Evolutionary conservation across 2,797 vertebrate species (phyloP), one percentile per base, ranked within the genome.

Genomic region (Anguilla anguilla): DNA sequence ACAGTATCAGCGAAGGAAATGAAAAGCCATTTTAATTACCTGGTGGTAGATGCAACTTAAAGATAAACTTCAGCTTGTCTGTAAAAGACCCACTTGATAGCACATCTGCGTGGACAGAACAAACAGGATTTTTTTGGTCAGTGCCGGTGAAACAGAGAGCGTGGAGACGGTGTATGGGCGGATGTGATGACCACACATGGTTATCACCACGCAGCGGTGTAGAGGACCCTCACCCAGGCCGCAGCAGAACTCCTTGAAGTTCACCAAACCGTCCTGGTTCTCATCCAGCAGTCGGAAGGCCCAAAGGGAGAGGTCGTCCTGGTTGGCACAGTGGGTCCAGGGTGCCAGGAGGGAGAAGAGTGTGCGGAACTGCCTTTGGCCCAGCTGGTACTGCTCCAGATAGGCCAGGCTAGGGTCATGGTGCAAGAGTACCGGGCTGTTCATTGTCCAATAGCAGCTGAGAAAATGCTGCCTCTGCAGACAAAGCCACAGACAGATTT

Each of bases 321-420:
- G 96, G 92, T 95, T 95, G 53, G 93, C 92, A 92, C 97, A 97
- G 91, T 96, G 94, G 2, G 96, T 93, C 98, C 98, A 99, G 17
- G 98, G 98, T 92, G 98, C 98, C 93, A 99, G 89, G 79, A 99
- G 96, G 5, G 96, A 96, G 92, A 96, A 97, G 19, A 99, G 96
- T 4, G 93, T 61, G 86, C 97, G 96, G 95, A 99, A 99, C 89
- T 99, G 97, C 1, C 97, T 96, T 92, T 97, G 97, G 84, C 97
- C 97, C 64, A 99, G 94, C 92, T 98, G 97, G 92, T 99, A 99
- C 91, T 99, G 98, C 28, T 99, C 98, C 87, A 99, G 93, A 90
- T 99, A 99, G 0, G 99, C 97, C 90, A 99, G 95, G 81, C 98
- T 98, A 86, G 98, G 97, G 91, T 99, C 97, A 0, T 99, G 98